These are phyloP conservation scores for Drosophila dives DNA, from an alignment of 2,888 invertebrate genomes.

Conservation along the genomic window DNA sequence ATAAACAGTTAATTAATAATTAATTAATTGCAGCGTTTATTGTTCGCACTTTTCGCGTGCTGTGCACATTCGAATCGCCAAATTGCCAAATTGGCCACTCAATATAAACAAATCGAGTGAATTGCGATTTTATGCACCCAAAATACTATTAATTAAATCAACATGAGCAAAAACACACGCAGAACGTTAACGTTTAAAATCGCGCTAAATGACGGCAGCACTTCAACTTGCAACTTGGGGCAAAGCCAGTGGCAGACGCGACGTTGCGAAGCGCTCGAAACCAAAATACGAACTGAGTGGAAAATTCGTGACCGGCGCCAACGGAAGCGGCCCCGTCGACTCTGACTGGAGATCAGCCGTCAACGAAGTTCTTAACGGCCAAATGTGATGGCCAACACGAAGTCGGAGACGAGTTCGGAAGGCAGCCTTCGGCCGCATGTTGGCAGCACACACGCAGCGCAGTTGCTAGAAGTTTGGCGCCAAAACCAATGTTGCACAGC, in stretches of 20 bases:
- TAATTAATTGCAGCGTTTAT: constrained; percentile 58
- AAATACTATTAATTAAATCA: constrained; percentile 25
- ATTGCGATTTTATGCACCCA: constrained; percentile 40
- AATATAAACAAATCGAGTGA: constrained; percentile 41
- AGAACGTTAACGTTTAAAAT: constrained; percentile 27
- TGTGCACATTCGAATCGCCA: constrained; percentile 44
- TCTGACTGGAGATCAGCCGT: constrained; percentile 71
- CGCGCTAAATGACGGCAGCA: constrained; percentile 31
- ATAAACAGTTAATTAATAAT: constrained; percentile 60
- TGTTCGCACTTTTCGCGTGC: constrained; percentile 56
- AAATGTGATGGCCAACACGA: constrained; percentile 16
- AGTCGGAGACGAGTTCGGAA: constrained; percentile 7
- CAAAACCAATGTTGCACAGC: constrained; percentile 38
- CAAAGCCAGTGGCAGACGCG: constrained; percentile 20
- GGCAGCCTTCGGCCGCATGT: constrained; percentile 33
- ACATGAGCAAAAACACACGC: constrained; percentile 6
- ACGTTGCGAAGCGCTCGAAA: constrained; percentile 62
- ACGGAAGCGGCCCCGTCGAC: constrained; percentile 24
- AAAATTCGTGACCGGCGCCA: constrained; percentile 32
- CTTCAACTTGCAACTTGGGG: not conserved
- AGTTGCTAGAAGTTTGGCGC: constrained; percentile 57
- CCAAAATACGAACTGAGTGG: constrained; percentile 69
- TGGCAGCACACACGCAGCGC: constrained; percentile 39
- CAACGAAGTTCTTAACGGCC: constrained; percentile 41
- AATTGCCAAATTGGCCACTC: constrained; percentile 19